Conservation (phyloP, 1,140 invertebrate species). For the Diplogasteroides magnus region DNA sequence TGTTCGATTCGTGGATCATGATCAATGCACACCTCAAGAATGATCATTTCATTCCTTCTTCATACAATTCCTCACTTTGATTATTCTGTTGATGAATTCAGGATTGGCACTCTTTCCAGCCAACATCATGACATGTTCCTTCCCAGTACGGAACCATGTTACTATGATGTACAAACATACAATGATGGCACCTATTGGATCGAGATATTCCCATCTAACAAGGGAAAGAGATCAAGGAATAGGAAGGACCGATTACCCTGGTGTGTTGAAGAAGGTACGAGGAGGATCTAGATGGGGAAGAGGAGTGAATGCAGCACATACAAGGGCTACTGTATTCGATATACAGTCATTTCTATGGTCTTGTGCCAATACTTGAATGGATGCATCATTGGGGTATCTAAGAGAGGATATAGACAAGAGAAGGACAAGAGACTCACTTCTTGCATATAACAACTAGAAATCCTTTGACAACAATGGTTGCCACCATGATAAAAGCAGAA, state of each 20-base stretch:
- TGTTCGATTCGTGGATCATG: no score
- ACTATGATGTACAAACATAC: conserved; percentile 57
- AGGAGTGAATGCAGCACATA: conserved; percentile 47
- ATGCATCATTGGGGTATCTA: conserved; percentile 43
- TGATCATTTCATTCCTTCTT: no score
- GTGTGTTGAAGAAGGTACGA: no score
- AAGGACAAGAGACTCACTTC: conserved; percentile 19
- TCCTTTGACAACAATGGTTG: conserved; percentile 57
- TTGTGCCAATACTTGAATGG: conserved; percentile 55
- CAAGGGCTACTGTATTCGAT: conserved; percentile 57
- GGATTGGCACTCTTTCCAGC: conserved; percentile 40
- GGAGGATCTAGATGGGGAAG: no score
- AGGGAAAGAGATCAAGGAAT: background rate
- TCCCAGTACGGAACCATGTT: conserved; percentile 46
- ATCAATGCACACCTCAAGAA: conserved; percentile 31
- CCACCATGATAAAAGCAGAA: conserved; percentile 55
- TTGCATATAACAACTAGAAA: conserved; percentile 56
- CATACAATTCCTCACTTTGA: conserved; percentile 24
- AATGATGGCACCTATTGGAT: conserved; percentile 59
- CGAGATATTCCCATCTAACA: conserved; percentile 54
- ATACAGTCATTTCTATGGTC: conserved; percentile 60
- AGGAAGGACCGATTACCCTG: no score
- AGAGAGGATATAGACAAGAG: conserved; percentile 4
- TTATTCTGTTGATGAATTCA: conserved; percentile 38
- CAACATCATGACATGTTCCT: conserved; percentile 48